These are phyloP conservation scores for Pandion haliaetus DNA, from an alignment of 2,113 vertebrate genomes.

Conservation along the genomic window DNA sequence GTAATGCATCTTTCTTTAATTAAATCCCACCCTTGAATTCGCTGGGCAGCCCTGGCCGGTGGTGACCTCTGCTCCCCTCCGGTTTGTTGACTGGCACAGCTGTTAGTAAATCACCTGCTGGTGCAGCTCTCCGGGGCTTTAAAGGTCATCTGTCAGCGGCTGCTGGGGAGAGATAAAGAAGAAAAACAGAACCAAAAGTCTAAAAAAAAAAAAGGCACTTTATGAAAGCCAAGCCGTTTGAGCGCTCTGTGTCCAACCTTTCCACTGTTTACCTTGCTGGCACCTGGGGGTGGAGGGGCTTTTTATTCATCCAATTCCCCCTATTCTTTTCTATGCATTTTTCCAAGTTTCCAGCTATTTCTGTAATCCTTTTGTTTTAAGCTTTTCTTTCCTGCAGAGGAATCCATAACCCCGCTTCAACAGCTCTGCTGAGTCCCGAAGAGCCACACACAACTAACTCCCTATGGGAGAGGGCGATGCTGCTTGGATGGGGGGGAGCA, in stretches of 20 bases:
- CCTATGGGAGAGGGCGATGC: fast-evolving
- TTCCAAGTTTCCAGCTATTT: not conserved
- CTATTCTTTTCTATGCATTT: not conserved
- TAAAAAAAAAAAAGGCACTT: not conserved
- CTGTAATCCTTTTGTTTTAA: not conserved
- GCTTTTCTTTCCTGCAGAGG: not conserved
- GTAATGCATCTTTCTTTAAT: slow-evolving; percentile 63
- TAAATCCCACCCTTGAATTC: slow-evolving; percentile 25
- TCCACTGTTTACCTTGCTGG: slow-evolving; percentile 13
- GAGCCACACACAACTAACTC: fast-evolving
- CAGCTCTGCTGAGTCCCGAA: not conserved
- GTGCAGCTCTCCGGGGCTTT: not conserved
- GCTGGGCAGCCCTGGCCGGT: not conserved
- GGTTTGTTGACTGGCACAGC: slow-evolving; percentile 63
- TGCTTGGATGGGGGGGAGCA: not conserved
- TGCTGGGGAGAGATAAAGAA: slow-evolving; percentile 53
- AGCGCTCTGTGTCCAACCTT: not conserved
- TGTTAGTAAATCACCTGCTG: slow-evolving; percentile 70
- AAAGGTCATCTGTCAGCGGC: slow-evolving; percentile 65
- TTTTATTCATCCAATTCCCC: not conserved
- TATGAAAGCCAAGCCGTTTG: not conserved
- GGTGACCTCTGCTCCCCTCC: slow-evolving; percentile 21
- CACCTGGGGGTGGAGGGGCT: not conserved
- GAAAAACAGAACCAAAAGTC: slow-evolving; percentile 43
- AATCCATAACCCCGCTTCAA: fast-evolving